Conservation (phyloP, 2,888 invertebrate genomes). For the Carterocephalus palaemon region DNA sequence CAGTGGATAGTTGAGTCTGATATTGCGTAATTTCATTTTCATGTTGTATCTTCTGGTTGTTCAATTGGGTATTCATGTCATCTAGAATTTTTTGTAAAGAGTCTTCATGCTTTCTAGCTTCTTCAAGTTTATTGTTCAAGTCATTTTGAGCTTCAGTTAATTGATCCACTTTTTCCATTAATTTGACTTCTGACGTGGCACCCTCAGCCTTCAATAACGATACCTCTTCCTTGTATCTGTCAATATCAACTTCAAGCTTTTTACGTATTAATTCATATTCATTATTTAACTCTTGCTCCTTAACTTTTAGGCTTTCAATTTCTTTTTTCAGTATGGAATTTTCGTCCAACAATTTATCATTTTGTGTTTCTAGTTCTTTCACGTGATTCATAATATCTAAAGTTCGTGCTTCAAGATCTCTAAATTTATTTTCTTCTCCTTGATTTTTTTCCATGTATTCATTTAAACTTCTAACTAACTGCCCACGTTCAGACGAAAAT, state of each 20-base stretch:
- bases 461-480: slow-evolving; percentile 56
- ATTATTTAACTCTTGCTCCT: slow-evolving; percentile 57
- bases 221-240: slow-evolving; percentile 69
- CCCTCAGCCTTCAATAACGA: slow-evolving; percentile 65
- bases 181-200: slow-evolving; percentile 64
- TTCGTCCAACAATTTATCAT: slow-evolving; percentile 64
- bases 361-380: slow-evolving; percentile 50
- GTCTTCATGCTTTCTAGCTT: slow-evolving; percentile 71
- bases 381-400: slow-evolving; percentile 49
- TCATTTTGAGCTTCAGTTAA: slow-evolving; percentile 71
- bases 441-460: slow-evolving; percentile 59
- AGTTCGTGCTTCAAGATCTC: slow-evolving; percentile 51
- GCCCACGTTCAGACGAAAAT: slow-evolving; percentile 57
- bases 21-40: slow-evolving; percentile 60
- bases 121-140: slow-evolving; percentile 68
- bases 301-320: slow-evolving; percentile 57
- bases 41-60: slow-evolving; percentile 59
- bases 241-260: slow-evolving; percentile 65
- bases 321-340: slow-evolving; percentile 65
- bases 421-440: slow-evolving; percentile 55
- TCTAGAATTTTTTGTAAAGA: slow-evolving; percentile 68
- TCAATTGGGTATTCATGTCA: slow-evolving; percentile 66
- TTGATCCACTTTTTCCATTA: slow-evolving; percentile 74
- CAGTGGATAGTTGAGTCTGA: slow-evolving; percentile 46
- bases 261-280: slow-evolving; percentile 60